These are phyloP conservation scores for Elaphurus davidianus DNA, from an alignment of 2,113 vertebrate genomes.

Conservation along the genomic window DNA sequence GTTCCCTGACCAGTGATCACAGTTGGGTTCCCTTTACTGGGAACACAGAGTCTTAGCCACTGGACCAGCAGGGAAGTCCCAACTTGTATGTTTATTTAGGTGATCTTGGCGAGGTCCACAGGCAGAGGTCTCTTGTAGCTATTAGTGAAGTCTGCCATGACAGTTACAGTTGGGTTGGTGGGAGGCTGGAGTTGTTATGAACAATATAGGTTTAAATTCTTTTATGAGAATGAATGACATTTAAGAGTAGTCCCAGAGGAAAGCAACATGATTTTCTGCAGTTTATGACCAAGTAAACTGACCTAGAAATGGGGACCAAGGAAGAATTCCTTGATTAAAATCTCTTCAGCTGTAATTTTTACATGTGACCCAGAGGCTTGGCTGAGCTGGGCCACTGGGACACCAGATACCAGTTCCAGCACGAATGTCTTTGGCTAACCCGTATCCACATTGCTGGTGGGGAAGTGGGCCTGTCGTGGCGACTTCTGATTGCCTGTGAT, in stretches of 20 bases:
- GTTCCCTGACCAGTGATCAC: neutral
- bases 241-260: neutral
- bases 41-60: neutral
- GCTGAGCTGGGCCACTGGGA: neutral
- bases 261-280: neutral
- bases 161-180: neutral
- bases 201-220: neutral
- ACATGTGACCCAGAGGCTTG: neutral
- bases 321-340: neutral
- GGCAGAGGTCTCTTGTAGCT: neutral
- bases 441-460: neutral
- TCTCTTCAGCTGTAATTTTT: neutral
- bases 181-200: neutral
- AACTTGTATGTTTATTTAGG: neutral
- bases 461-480: neutral
- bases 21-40: neutral
- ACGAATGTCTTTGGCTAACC: fast-evolving
- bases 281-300: neutral
- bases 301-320: neutral
- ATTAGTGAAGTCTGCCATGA: neutral
- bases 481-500: neutral
- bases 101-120: neutral
- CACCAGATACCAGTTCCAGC: too few species aligned
- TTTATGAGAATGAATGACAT: neutral
- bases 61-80: neutral